Evolutionary conservation across 2,113 vertebrate species (phyloP).

Genomic region (Eulacestoma nigropectus): DNA sequence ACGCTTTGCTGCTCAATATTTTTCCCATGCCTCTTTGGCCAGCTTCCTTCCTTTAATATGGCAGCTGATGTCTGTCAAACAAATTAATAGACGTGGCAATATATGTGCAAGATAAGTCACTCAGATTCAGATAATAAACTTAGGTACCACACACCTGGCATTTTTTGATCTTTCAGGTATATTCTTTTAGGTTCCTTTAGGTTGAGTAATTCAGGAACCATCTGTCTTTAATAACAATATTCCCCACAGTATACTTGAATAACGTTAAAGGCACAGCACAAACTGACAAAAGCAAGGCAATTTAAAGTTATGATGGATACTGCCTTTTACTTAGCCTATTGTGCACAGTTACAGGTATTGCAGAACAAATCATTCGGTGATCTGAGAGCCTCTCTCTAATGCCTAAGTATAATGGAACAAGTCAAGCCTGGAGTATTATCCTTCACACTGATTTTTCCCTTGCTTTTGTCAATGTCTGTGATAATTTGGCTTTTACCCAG

Average conservation of each 20-base stretch:
- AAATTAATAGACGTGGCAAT: not conserved
- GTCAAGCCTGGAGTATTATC: slow-evolving; percentile 41
- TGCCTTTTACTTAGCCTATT: slow-evolving; percentile 16
- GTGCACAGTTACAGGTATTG: slow-evolving; percentile 21
- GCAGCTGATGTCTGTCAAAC: not conserved
- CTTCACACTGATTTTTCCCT: slow-evolving; percentile 9
- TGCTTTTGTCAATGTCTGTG: slow-evolving; percentile 36
- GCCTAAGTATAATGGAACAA: slow-evolving; percentile 31
- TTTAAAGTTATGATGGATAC: slow-evolving; percentile 28
- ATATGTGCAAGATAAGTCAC: not conserved
- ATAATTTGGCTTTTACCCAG: not conserved
- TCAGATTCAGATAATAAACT: not conserved
- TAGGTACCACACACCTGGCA: not conserved
- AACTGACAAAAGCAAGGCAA: slow-evolving; percentile 36
- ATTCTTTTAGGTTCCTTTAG: not conserved
- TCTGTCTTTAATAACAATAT: slow-evolving; percentile 25
- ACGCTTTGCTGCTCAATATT: not conserved
- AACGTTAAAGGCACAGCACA: not conserved
- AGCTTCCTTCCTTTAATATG: not conserved
- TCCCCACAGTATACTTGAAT: not conserved
- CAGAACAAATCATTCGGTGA: slow-evolving; percentile 25
- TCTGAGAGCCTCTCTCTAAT: slow-evolving; percentile 18
- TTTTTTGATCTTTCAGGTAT: not conserved
- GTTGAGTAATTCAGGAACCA: not conserved
- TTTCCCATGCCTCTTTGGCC: not conserved